phyloP scores from a whole-genome alignment of 2,113 vertebrate genomes.

The Psilopsiagon aymara region DNA sequence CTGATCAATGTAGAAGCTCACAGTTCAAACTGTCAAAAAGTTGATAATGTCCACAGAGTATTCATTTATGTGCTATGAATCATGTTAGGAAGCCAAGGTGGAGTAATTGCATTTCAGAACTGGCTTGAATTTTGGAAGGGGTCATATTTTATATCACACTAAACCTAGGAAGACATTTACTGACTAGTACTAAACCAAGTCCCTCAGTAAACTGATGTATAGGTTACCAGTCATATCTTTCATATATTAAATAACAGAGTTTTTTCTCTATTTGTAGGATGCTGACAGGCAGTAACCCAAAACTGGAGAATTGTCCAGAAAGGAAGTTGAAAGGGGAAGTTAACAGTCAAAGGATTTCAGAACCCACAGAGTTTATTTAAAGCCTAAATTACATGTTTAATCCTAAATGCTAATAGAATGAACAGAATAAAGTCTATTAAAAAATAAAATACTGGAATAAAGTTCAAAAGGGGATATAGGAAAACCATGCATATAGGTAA shows the following conservation, averaged over 20 bases:
- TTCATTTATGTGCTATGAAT: constrained; percentile 37
- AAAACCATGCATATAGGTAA: background rate
- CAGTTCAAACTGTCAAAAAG: constrained; percentile 5
- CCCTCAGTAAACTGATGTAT: background rate
- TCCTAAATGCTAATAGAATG: background rate
- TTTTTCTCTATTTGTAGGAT: background rate
- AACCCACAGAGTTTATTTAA: background rate
- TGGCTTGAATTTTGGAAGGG: background rate
- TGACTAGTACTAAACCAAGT: background rate
- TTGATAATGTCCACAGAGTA: background rate
- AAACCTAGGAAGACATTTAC: constrained; percentile 29
- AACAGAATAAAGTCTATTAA: background rate
- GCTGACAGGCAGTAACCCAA: constrained; percentile 3
- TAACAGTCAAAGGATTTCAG: background rate
- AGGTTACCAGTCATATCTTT: background rate
- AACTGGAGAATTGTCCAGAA: background rate
- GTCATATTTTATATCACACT: background rate
- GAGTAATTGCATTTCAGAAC: background rate
- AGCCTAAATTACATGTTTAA: background rate
- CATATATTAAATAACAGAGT: background rate
- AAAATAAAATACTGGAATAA: background rate
- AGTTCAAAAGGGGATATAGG: background rate
- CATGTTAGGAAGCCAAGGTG: background rate
- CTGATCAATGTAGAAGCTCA: background rate
- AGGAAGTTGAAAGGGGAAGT: background rate